These are phyloP conservation scores for Chelmon rostratus DNA, from an alignment of 2,797 vertebrate species.

Conservation along the genomic window DNA sequence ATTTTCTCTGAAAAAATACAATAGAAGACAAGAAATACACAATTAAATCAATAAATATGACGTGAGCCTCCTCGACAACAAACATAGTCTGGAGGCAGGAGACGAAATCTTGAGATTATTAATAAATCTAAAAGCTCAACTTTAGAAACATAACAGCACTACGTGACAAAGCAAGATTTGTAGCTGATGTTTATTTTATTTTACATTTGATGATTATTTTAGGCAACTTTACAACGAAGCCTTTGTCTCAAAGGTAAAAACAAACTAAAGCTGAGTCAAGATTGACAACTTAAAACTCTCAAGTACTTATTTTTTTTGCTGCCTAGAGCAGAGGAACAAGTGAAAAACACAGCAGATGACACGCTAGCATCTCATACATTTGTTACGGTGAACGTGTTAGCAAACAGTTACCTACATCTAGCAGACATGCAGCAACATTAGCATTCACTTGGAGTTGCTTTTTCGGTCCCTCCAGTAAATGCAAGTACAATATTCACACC, in stretches of 20 bases:
- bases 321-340: background rate
- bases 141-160: background rate
- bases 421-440: too few relatives aligned
- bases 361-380: background rate
- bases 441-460: background rate
- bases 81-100: background rate
- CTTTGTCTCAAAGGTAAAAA: background rate
- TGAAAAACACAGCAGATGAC: background rate
- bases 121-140: background rate
- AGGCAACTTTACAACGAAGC: background rate
- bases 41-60: too few relatives aligned
- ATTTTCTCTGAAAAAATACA: too few relatives aligned
- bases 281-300: background rate
- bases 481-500: background rate
- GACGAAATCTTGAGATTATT: too few relatives aligned
- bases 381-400: background rate
- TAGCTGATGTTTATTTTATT: background rate
- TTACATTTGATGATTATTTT: too few relatives aligned
- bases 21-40: background rate
- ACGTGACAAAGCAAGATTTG: background rate
- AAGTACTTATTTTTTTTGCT: background rate
- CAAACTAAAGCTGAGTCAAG: background rate
- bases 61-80: too few relatives aligned
- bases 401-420: background rate
- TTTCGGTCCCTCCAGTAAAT: background rate